phyloP scores from a whole-genome alignment of 2,888 invertebrate genomes.

The Oscheius myriophilus region DNA sequence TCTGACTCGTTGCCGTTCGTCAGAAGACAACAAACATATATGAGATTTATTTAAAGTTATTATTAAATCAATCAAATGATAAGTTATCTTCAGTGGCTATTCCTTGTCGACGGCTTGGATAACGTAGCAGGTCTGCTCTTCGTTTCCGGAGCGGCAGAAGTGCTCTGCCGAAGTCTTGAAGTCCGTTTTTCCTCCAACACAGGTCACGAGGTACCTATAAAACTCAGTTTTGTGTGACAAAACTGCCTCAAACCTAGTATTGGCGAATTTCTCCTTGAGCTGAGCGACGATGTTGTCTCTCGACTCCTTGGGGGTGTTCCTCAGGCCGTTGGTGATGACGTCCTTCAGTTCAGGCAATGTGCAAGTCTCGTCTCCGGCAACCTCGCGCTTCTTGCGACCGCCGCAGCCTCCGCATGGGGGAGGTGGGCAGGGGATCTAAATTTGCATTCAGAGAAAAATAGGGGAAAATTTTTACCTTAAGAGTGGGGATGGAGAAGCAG shows the following conservation, averaged over 20 bases:
- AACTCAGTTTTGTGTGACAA: not conserved
- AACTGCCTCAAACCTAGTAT: not conserved
- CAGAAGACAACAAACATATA: no score
- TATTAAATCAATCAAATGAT: no score
- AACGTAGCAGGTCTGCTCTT: constrained; percentile 50
- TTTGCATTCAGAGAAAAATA: not conserved
- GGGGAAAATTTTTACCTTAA: constrained; percentile 4
- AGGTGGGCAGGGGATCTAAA: constrained; percentile 25
- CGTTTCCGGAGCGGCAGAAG: constrained; percentile 48
- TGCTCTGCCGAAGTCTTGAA: constrained; percentile 44
- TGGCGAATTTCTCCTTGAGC: constrained; percentile 46
- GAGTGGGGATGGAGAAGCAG: constrained; percentile 32
- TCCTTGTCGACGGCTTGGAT: constrained; percentile 36
- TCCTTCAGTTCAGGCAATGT: constrained; percentile 51
- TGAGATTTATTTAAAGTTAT: no score
- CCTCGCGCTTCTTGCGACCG: constrained; percentile 49
- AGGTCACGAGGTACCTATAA: constrained; percentile 49
- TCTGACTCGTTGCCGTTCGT: no score
- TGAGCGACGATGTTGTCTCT: constrained; percentile 48
- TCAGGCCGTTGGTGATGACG: constrained; percentile 47
- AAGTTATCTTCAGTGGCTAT: not conserved
- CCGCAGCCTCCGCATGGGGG: constrained; percentile 35
- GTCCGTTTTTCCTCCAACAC: constrained; percentile 47
- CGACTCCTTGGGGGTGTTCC: constrained; percentile 46
- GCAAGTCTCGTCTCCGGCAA: constrained; percentile 44